A percentile compares a stretch with the other conserved stretches of the same genome.
Evolutionary conservation across 2,113 vertebrate genomes (phyloP).

Genomic region (Dissostichus mawsoni): DNA sequence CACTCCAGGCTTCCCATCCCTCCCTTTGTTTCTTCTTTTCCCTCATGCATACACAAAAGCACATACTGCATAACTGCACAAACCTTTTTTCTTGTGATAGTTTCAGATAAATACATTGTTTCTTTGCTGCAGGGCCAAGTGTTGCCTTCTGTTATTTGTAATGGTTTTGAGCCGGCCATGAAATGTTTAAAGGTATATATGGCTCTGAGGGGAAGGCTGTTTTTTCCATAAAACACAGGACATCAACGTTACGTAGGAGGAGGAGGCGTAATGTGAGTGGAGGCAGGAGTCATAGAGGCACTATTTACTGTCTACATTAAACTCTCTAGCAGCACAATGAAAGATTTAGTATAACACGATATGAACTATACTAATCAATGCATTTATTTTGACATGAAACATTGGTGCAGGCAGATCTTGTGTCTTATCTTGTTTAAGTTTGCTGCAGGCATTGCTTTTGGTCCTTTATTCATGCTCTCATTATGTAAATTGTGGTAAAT

Average conservation of each 20-base stretch:
- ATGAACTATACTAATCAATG: neutral
- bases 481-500: conserved; percentile 18
- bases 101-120: no score
- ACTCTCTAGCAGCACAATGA: neutral
- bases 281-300: conserved; percentile 13
- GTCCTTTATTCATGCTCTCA: neutral
- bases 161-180: no score
- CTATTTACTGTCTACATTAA: neutral
- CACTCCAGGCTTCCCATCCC: no score
- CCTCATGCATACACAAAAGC: no score
- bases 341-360: neutral
- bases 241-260: neutral
- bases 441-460: no score
- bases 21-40: no score
- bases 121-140: no score
- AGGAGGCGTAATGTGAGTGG: conserved; percentile 19
- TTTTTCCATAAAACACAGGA: neutral
- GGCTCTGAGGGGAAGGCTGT: neutral
- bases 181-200: neutral
- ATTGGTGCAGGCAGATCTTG: neutral
- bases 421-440: no score
- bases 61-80: no score
- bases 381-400: neutral
- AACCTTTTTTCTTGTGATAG: no score
- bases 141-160: no score